Base-by-base conservation (phyloP, 1,140 invertebrate species). In the Diprion similis region DNA sequence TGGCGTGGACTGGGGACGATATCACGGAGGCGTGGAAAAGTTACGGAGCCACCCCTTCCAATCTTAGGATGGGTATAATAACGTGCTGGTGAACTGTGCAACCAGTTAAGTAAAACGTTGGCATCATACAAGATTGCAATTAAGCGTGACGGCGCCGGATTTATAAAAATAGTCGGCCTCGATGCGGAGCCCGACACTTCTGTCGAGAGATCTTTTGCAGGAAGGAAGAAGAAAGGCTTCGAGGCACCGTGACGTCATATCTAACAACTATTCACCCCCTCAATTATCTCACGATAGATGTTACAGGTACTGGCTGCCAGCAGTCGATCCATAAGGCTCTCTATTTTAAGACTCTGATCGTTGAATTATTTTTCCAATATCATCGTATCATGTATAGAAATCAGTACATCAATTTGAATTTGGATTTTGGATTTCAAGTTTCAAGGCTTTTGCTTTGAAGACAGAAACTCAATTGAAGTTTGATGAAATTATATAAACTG, bases 81-180 rank as follows among this genome's bases (percentile, higher is more conserved):
- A 80, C 48, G 76, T 48, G 77, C 45, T 75, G 72, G 73, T 78
- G 24, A 78, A 78, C 79, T 70, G 71, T 6, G 47, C 45, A 37
- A 37, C 18, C 46, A 65, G 66, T 70, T 47, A 51, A 48, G 47
- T 73, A 69, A 73, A 75, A 77, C 75, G 73, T 65, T 47, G 75
- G 64, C 73, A 71, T 78, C 70, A 75, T 76, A 77, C 75, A 75
- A 79, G 78, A 80, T 78, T 79, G 81, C 79, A 82, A 82, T 81
- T 80, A 80, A 78, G 75, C 59, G 67, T 77, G 78, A 82, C 77
- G 76, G 80, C 81, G 73, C 71, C 72, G 76, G 77, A 82, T 82
- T 80, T 81, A 80, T 82, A 75, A 78, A 78, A 81, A 80, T 78
- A 75, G 67, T 71, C 64, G 48, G 45, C 73, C 68, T 46, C 46